These are phyloP conservation scores for Ranitomeya variabilis DNA, from an alignment of 2,113 vertebrate genomes.

Conservation along the genomic window DNA sequence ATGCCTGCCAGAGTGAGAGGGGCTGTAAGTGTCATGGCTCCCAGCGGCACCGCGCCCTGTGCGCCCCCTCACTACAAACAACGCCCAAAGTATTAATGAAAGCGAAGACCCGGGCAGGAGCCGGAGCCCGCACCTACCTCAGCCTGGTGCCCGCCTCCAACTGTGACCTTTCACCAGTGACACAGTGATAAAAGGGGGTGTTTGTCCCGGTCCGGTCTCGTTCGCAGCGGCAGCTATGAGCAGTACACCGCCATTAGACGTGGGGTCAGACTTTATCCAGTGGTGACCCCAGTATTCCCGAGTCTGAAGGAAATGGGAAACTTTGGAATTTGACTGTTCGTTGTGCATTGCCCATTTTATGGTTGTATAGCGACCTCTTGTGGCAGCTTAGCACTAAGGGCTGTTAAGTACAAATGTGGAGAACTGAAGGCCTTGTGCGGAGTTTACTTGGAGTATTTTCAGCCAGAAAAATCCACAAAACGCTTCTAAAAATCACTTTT, in stretches of 20 bases:
- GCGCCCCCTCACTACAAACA: neutral
- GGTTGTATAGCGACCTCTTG: neutral
- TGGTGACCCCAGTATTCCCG: neutral
- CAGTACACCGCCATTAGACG: neutral
- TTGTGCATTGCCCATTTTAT: neutral
- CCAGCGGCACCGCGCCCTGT: too few species aligned
- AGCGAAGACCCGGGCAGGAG: neutral
- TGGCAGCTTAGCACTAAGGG: neutral
- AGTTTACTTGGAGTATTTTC: too few species aligned
- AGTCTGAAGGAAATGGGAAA: neutral
- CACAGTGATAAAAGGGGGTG: neutral
- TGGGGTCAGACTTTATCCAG: neutral
- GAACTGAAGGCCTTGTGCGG: too few species aligned
- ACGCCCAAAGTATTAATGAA: neutral
- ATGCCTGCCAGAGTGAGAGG: too few species aligned
- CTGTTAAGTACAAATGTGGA: too few species aligned
- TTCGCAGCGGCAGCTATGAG: neutral
- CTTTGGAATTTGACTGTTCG: neutral
- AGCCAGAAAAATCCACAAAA: too few species aligned
- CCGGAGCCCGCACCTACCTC: conserved; percentile 26
- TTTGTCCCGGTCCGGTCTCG: neutral
- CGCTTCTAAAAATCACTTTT: too few species aligned
- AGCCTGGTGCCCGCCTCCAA: conserved; percentile 36
- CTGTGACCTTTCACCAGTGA: conserved; percentile 47
- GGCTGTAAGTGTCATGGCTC: too few species aligned